Percentiles rank a stretch among this genome's conserved stretches.
Evolutionary conservation across 2,113 vertebrate species (phyloP).

Genomic region (Manacus vitellinus): DNA sequence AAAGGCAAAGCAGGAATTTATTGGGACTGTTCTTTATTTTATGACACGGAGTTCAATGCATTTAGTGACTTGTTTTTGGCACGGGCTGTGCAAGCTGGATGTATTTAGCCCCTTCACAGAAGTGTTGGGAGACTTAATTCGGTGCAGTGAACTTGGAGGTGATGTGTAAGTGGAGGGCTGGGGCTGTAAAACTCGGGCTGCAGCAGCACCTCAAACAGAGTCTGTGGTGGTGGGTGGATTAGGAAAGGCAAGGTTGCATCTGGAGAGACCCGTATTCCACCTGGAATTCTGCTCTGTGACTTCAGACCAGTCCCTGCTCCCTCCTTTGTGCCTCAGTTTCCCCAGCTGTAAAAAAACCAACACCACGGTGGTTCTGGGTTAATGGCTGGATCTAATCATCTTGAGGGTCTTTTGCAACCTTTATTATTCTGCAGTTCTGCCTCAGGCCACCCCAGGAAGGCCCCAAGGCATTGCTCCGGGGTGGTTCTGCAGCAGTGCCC

Average conservation of each 20-base stretch:
- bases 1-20: neutral
- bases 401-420: neutral
- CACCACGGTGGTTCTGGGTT: no score
- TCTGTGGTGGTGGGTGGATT: neutral
- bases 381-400: no score
- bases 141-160: neutral
- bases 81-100: neutral
- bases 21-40: neutral
- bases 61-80: neutral
- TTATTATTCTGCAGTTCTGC: neutral
- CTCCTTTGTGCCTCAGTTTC: neutral
- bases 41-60: neutral
- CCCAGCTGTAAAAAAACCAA: neutral
- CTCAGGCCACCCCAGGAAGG: neutral
- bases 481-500: neutral
- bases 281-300: neutral
- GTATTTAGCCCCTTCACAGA: neutral
- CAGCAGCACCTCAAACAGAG: neutral
- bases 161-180: neutral
- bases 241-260: neutral
- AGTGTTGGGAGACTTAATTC: neutral
- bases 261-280: neutral
- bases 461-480: rapidly evolving
- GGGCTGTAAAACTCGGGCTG: neutral
- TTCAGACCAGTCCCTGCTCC: neutral